Evolutionary conservation across 1,140 invertebrate species (phyloP).

Genomic region (Macrobrachium rosenbergii): DNA sequence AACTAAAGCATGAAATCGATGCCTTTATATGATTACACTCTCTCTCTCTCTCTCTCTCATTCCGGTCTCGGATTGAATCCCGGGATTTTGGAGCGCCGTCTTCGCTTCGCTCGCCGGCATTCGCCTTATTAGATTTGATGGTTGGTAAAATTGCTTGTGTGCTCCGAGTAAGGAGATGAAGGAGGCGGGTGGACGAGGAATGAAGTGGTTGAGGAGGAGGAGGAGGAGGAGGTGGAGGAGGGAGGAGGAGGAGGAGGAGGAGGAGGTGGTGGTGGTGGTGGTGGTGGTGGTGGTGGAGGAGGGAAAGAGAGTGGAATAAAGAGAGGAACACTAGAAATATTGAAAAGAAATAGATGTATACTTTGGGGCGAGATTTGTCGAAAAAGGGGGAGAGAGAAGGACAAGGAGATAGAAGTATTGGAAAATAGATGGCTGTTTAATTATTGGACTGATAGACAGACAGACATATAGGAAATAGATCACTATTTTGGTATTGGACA

Average conservation of each 20-base stretch:
- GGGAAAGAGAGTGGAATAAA: neutral
- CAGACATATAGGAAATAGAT: neutral
- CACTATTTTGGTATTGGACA: neutral
- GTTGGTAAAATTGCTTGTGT: neutral
- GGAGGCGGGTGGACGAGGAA: slow-evolving; percentile 6
- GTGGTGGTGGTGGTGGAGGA: neutral
- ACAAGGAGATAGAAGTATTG: neutral
- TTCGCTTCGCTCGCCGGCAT: too few relatives aligned
- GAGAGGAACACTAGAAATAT: neutral
- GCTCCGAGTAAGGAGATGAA: neutral
- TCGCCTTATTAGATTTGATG: too few relatives aligned
- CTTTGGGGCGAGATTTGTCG: neutral
- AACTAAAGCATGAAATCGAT: too few relatives aligned
- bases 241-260: too few relatives aligned
- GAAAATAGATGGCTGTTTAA: neutral
- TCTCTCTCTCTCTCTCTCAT: neutral
- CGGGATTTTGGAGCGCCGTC: too few relatives aligned
- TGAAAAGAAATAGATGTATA: neutral
- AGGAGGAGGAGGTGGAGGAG: neutral
- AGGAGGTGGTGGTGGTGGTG: neutral
- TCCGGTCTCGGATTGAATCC: neutral
- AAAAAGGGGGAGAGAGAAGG: neutral
- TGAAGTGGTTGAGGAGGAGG: slow-evolving; percentile 1
- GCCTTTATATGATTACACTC: neutral
- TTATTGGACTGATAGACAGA: neutral